Evolutionary conservation across 2,888 invertebrate species (phyloP).

Genomic region (Drosophila hamatofila): DNA sequence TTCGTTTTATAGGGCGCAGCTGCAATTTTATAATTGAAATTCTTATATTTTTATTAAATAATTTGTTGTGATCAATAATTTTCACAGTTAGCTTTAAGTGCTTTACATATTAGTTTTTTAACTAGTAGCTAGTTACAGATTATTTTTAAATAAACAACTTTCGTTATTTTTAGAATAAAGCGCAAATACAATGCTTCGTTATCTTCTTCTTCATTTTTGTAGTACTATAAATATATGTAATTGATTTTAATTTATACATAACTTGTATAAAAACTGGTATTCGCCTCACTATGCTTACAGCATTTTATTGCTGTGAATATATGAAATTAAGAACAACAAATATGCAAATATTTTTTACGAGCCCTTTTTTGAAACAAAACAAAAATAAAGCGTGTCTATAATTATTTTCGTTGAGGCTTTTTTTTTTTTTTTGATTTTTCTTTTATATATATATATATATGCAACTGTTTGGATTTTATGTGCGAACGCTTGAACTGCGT

Average conservation of each 20-base stretch:
- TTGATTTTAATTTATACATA: constrained; percentile 47
- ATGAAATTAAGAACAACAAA: constrained; percentile 4
- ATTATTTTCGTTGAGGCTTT: constrained; percentile 28
- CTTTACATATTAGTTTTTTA: constrained; percentile 33
- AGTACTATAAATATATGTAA: constrained; percentile 48
- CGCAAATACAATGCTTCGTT: constrained; percentile 38
- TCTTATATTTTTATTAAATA: constrained; percentile 32
- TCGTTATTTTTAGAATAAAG: constrained; percentile 38
- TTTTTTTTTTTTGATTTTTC: constrained; percentile 8
- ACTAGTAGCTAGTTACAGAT: constrained; percentile 52
- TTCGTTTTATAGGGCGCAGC: constrained; percentile 22
- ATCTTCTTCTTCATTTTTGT: constrained; percentile 37
- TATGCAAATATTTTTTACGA: constrained; percentile 39
- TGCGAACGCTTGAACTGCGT: constrained; percentile 32
- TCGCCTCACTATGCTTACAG: constrained; percentile 35
- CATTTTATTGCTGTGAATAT: constrained; percentile 33
- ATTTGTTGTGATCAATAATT: constrained; percentile 30
- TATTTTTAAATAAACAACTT: constrained; percentile 46
- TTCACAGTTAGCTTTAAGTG: constrained; percentile 34
- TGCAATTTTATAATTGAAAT: constrained; percentile 2
- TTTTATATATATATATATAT: constrained; percentile 62
- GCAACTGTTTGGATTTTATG: constrained; percentile 51
- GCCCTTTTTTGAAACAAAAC: constrained; percentile 61
- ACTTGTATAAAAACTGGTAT: constrained; percentile 31
- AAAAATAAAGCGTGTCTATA: constrained; percentile 58